Conservation (phyloP, 2,113 vertebrate genomes). For the Smithornis capensis region DNA sequence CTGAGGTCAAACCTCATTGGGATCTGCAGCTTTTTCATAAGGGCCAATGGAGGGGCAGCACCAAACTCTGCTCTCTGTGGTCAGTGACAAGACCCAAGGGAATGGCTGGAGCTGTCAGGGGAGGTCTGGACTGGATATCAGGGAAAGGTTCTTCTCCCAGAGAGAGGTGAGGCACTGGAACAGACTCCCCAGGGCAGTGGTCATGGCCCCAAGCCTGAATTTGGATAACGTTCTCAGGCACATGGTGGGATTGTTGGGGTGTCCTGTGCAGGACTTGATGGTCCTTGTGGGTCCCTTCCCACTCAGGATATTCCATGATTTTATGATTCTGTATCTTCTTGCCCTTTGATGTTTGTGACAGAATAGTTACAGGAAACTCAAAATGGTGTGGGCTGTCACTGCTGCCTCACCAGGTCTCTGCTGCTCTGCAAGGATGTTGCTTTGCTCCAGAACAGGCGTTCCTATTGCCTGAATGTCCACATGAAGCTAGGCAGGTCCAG, state of each 20-base stretch:
- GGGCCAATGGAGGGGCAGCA: not conserved
- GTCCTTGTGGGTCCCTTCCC: not conserved
- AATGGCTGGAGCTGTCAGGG: not conserved
- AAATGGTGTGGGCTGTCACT: accelerated
- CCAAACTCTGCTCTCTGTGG: not conserved
- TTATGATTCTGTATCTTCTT: not conserved
- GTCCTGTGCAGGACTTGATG: not conserved
- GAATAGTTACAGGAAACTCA: accelerated
- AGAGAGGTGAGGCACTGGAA: not conserved
- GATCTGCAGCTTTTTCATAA: not conserved
- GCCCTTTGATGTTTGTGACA: not conserved
- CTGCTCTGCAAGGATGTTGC: not conserved
- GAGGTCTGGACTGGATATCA: accelerated
- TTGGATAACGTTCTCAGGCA: accelerated
- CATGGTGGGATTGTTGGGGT: too few relatives aligned
- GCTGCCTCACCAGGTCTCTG: not conserved
- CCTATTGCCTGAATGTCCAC: not conserved
- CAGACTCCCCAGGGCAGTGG: not conserved
- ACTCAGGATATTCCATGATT: not conserved
- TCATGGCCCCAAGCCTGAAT: accelerated
- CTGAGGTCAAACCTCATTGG: not conserved
- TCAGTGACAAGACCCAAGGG: not conserved
- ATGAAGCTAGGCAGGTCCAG: not conserved
- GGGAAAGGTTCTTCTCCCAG: not conserved
- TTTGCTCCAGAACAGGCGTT: not conserved